Evolutionary conservation across 2,113 vertebrate genomes (phyloP).

Genomic region (Arizona elegans): DNA sequence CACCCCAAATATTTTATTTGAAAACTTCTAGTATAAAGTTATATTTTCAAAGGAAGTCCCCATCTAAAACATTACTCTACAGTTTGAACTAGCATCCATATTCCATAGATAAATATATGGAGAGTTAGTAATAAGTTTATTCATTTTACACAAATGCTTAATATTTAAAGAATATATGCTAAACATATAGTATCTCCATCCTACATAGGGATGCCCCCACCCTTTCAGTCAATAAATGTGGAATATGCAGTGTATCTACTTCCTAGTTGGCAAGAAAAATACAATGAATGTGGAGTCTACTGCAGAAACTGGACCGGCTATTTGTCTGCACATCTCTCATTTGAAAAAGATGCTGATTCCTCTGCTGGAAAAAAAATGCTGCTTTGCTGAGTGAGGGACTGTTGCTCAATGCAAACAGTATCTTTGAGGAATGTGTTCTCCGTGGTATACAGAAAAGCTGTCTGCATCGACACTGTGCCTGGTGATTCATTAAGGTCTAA

Average conservation of each 20-base stretch:
- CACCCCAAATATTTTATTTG: conserved; percentile 37
- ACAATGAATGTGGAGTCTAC: conserved; percentile 54
- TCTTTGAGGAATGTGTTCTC: conserved; percentile 44
- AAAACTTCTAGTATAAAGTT: conserved; percentile 39
- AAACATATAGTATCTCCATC: conserved; percentile 9
- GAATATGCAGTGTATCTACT: conserved; percentile 68
- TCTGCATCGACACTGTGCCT: conserved; percentile 41
- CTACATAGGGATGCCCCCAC: not conserved
- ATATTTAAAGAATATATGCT: conserved; percentile 69
- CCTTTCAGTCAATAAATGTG: conserved; percentile 65
- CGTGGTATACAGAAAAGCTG: conserved; percentile 60
- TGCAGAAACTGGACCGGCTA: conserved; percentile 53
- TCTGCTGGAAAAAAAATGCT: conserved; percentile 57
- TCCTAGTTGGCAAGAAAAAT: conserved; percentile 61
- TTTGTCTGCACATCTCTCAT: conserved; percentile 50
- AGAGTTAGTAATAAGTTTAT: conserved; percentile 57
- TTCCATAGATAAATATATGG: conserved; percentile 63
- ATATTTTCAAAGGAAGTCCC: conserved; percentile 67
- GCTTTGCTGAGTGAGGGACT: conserved; percentile 60
- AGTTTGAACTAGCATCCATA: conserved; percentile 68
- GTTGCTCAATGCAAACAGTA: conserved; percentile 67
- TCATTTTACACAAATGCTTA: conserved; percentile 77
- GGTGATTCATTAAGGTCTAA: conserved; percentile 58
- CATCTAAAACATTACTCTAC: conserved; percentile 45
- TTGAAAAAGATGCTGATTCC: conserved; percentile 61